These are phyloP conservation scores for Brachystomella parvula DNA, from an alignment of 1,140 invertebrate species.

Conservation along the genomic window DNA sequence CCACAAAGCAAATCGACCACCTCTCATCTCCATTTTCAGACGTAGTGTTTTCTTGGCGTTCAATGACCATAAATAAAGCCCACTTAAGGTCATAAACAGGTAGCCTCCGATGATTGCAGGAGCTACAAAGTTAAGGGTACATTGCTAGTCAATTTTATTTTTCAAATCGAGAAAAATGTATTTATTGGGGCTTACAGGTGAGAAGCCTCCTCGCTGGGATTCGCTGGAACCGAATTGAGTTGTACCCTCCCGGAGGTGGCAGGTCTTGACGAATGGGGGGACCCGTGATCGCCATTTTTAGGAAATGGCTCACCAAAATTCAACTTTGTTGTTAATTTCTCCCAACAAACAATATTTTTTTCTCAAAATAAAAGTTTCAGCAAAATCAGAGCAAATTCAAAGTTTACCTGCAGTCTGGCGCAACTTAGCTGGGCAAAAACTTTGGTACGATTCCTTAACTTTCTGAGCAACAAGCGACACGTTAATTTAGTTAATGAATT, in stretches of 20 bases:
- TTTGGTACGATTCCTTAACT: too few species aligned
- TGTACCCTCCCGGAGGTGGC: slow-evolving; percentile 75
- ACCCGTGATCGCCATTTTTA: background rate
- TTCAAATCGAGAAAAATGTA: background rate
- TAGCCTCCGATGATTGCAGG: slow-evolving; percentile 53
- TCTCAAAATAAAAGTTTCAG: too few species aligned
- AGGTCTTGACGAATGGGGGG: slow-evolving; percentile 65
- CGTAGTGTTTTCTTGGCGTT: slow-evolving; percentile 48
- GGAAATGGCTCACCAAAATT: background rate
- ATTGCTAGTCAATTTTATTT: slow-evolving; percentile 7
- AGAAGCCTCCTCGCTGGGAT: slow-evolving; percentile 59
- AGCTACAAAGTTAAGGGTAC: slow-evolving; percentile 44
- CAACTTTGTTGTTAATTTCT: too few species aligned
- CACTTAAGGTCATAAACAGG: slow-evolving; percentile 51
- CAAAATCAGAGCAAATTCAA: too few species aligned
- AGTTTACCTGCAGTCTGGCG: too few species aligned
- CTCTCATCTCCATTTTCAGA: slow-evolving; percentile 62
- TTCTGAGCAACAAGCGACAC: too few species aligned
- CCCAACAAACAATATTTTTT: too few species aligned
- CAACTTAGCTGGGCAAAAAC: too few species aligned
- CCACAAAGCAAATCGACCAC: slow-evolving; percentile 60
- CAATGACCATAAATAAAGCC: slow-evolving; percentile 52
- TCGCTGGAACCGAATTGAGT: slow-evolving; percentile 60
- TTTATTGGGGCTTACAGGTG: slow-evolving; percentile 51
- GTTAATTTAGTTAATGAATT: too few species aligned